These are phyloP conservation scores for Spongia lamella DNA, from an alignment of 37 sponge, comb jelly and placozoan species.

Conservation along the genomic window DNA sequence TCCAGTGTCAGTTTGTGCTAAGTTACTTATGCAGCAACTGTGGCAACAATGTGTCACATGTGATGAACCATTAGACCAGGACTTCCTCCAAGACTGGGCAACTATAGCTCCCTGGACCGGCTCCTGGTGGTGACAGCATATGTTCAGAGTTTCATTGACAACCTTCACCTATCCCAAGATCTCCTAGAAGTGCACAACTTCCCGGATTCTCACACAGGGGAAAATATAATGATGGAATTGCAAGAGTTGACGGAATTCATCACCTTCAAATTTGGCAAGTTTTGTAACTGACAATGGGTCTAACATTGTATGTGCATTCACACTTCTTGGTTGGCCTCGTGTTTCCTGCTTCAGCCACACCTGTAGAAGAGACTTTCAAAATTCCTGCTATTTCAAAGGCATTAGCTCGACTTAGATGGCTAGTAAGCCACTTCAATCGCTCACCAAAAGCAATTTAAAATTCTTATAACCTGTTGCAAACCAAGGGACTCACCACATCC, in stretches of 20 bases:
- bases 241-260: not conserved
- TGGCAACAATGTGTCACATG: too few species aligned
- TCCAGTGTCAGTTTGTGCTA: too few species aligned
- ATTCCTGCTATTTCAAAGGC: slow-evolving; percentile 21
- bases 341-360: slow-evolving; percentile 40
- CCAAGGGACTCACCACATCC: too few species aligned
- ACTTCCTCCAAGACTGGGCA: too few species aligned
- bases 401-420: slow-evolving; percentile 4
- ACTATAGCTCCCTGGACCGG: too few species aligned
- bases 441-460: too few species aligned
- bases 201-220: slow-evolving; percentile 12
- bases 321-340: slow-evolving; percentile 23
- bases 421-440: slow-evolving; percentile 30
- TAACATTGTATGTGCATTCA: slow-evolving; percentile 25
- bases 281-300: slow-evolving; percentile 25
- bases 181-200: slow-evolving; percentile 9
- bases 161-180: too few species aligned
- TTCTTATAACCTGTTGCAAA: too few species aligned
- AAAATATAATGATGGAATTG: slow-evolving; percentile 14
- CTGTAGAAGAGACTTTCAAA: not conserved
- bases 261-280: not conserved
- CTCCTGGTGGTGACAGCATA: too few species aligned
- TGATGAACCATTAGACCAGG: too few species aligned
- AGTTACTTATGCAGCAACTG: too few species aligned
- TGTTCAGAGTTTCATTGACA: too few species aligned